Evolutionary conservation across 2,888 invertebrate genomes (phyloP).

Genomic region (Deladenus siricidicola): DNA sequence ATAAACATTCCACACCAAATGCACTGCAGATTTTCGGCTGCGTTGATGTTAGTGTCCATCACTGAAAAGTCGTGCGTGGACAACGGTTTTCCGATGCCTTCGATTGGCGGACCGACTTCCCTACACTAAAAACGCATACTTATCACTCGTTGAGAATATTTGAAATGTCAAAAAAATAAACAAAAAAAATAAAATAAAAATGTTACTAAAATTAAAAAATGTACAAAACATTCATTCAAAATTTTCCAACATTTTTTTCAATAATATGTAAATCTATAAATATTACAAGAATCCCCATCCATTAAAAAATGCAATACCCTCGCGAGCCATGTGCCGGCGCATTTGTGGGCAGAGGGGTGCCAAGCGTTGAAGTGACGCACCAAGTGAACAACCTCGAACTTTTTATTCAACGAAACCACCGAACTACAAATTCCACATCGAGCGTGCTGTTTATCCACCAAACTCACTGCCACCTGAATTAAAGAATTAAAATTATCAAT

Average conservation of each 20-base stretch:
- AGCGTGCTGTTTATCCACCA: conserved; percentile 51
- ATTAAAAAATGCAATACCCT: conserved; percentile 2
- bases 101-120: neutral
- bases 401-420: conserved; percentile 48
- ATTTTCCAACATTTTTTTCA: no score
- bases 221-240: no score
- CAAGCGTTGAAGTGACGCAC: conserved; percentile 53
- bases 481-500: neutral
- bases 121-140: neutral
- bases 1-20: conserved; percentile 53
- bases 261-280: no score
- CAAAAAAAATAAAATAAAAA: conserved; percentile 1
- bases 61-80: conserved; percentile 46
- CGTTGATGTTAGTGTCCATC: conserved; percentile 35
- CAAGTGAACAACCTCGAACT: conserved; percentile 50
- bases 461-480: conserved; percentile 41
- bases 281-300: no score
- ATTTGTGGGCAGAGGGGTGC: conserved; percentile 51
- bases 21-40: conserved; percentile 48
- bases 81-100: conserved; percentile 27
- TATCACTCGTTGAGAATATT: no score
- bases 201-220: neutral
- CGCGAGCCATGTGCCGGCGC: conserved; percentile 44
- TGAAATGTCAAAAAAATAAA: no score
- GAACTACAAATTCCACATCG: conserved; percentile 48